Conservation (phyloP, 1,140 invertebrate species). For the Drosophila ercepeae region DNA sequence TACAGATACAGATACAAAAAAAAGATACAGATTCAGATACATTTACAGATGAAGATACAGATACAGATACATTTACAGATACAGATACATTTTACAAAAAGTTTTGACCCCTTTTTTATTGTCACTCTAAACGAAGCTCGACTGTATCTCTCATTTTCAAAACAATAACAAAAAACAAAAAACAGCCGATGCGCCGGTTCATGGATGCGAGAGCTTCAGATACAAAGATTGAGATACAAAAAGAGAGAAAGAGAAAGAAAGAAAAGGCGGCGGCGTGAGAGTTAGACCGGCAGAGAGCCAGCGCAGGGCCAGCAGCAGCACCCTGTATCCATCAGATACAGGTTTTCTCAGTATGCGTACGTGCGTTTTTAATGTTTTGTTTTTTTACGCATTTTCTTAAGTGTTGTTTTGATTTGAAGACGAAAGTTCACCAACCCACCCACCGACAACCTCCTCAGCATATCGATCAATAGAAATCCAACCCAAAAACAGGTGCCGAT, state of each 20-base stretch:
- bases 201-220: slow-evolving; percentile 17
- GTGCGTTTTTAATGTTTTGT: slow-evolving; percentile 41
- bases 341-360: slow-evolving; percentile 52
- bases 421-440: slow-evolving; percentile 32
- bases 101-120: no score
- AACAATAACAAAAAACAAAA: slow-evolving; percentile 78
- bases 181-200: slow-evolving; percentile 72
- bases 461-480: background rate
- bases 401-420: slow-evolving; percentile 20
- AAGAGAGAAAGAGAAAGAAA: slow-evolving; percentile 13
- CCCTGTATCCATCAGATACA: slow-evolving; percentile 61
- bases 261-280: background rate
- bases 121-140: background rate
- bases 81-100: no score
- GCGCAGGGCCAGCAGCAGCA: slow-evolving; percentile 48
- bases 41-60: no score
- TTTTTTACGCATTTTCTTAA: slow-evolving; percentile 62
- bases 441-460: background rate
- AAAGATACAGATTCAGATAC: no score
- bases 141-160: slow-evolving; percentile 41
- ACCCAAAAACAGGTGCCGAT: slow-evolving; percentile 16
- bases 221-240: slow-evolving; percentile 2
- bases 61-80: no score
- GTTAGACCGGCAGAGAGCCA: slow-evolving; percentile 31
- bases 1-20: no score